Conservation (phyloP, 1,140 invertebrate genomes). For the Atopsyche davidsoni region DNA sequence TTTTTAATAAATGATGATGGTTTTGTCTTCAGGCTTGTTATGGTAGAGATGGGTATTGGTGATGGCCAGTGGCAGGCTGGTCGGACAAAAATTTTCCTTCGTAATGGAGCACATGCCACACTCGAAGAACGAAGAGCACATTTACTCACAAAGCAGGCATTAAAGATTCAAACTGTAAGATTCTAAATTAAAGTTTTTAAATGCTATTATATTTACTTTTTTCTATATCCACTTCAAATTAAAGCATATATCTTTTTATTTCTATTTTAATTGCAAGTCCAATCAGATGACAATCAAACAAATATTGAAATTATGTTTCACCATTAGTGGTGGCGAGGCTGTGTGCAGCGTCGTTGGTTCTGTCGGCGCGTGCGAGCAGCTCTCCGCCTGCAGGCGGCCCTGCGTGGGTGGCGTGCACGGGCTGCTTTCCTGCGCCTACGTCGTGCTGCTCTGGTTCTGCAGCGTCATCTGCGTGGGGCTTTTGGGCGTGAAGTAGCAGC, state of each 20-base stretch:
- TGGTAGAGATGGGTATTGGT: conserved; percentile 27
- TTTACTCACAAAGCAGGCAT: conserved; percentile 63
- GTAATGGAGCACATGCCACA: conserved; percentile 78
- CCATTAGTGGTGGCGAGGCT: conserved; percentile 48
- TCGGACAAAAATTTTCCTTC: conserved; percentile 83
- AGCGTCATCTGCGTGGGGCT: conserved; percentile 82
- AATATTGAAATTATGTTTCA: too few species aligned
- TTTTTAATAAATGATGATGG: too few species aligned
- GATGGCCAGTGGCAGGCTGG: conserved; percentile 80
- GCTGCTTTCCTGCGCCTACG: conserved; percentile 76
- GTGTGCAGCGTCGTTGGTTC: conserved; percentile 58
- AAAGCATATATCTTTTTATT: too few species aligned
- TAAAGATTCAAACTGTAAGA: conserved; percentile 71
- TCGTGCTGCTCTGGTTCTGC: conserved; percentile 82
- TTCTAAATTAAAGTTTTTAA: not conserved
- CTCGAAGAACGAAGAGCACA: conserved; percentile 69
- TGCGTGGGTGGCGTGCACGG: conserved; percentile 78
- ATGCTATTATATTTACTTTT: not conserved
- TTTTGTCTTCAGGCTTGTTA: conserved; percentile 20
- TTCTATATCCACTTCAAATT: too few species aligned
- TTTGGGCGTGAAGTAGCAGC: conserved; percentile 83
- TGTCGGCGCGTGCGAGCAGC: conserved; percentile 61
- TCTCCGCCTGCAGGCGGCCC: conserved; percentile 78
- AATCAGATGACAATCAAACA: too few species aligned
- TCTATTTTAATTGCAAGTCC: too few species aligned